Percentiles rank a stretch among this genome's conserved stretches.
Evolutionary conservation across 2,888 invertebrate genomes (phyloP).

Genomic region (Drosophila aldrichi): DNA sequence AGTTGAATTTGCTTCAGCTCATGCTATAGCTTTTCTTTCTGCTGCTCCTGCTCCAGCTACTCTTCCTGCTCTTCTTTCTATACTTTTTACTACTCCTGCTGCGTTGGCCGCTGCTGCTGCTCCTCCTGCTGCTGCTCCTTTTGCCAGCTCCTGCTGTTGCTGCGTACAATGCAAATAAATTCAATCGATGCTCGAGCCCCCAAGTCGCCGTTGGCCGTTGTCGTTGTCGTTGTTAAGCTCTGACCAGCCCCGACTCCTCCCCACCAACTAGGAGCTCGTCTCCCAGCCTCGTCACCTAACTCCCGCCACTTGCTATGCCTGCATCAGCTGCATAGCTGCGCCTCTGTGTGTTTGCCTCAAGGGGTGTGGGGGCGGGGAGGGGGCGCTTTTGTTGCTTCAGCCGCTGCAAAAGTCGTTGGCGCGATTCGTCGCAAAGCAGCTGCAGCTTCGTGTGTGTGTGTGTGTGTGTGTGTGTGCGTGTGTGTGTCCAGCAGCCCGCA

Average conservation of each 20-base stretch:
- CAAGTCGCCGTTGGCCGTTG: conserved; percentile 68
- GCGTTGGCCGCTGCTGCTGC: background rate
- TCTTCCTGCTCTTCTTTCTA: background rate
- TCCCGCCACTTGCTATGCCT: conserved; percentile 28
- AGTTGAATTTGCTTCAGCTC: conserved; percentile 1
- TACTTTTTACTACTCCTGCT: background rate
- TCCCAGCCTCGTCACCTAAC: conserved; percentile 7
- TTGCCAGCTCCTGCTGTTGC: conserved; percentile 3
- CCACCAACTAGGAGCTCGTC: background rate
- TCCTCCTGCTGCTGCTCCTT: background rate
- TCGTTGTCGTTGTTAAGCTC: conserved; percentile 53
- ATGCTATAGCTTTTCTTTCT: conserved; percentile 14
- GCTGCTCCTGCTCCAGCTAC: conserved; percentile 1
- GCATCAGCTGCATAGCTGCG: conserved; percentile 65
- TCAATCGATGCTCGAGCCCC: conserved; percentile 73
- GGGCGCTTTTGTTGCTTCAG: conserved; percentile 53
- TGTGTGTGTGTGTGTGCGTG: conserved; percentile 13
- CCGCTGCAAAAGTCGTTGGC: conserved; percentile 57
- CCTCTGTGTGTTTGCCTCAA: conserved; percentile 15
- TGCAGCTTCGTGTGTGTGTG: conserved; percentile 13
- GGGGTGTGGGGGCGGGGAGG: conserved; percentile 2
- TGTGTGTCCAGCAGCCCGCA: conserved; percentile 56
- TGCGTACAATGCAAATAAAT: conserved; percentile 76
- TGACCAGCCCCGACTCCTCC: background rate
- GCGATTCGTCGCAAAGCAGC: conserved; percentile 48